Evolutionary conservation across 2,113 vertebrate genomes (phyloP), one percentile per base, ranked within the genome.

Genomic region (Python bivittatus): DNA sequence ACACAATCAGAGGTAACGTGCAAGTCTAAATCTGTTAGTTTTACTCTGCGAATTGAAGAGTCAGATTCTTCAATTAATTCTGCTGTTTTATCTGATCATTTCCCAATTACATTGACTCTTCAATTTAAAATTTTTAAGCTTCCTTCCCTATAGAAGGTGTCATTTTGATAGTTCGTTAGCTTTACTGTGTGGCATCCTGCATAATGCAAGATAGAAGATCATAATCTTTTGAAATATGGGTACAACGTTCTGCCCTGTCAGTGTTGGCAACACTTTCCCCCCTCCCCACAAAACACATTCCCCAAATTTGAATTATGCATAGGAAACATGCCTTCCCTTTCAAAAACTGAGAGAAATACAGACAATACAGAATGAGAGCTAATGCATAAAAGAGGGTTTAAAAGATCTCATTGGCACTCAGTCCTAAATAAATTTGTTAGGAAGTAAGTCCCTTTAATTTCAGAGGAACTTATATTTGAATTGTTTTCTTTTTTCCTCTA

Each of bases 361-460:
- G 4, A 8, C 33, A 42, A 60, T 42, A 57, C 1, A 54, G 48
- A 88, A 91, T 61, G 53, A 89, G 13, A 91, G 27, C 57, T 27
- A 25, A 84, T 25, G 58, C 25, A 60, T 23, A n/a, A 53, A 84
- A n/a, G 79, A 54, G 86, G 60, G 86, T 93, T 93, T 85, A 48
- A 89, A 91, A 91, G 79, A 86, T 42, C 86, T 88, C 72, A 89
- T 89, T 64, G 33, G 91, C 88, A 92, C 79, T n/a, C 88, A 85
- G 54, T 42, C 48, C 25, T 84, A 84, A 92, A 89, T 92, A 85
- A 68, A 89, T 89, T 89, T 64, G 88, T 85, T 84, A 52, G 87
- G 57, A 86, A 68, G 60, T 42, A 91, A 89, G 79, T 68, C 87
- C 86, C 79, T 64, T 79, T 54, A 84, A 89, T 85, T 85, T 64